These are phyloP conservation scores for Agrilus planipennis DNA, from an alignment of 1,140 invertebrate genomes.

Conservation along the genomic window DNA sequence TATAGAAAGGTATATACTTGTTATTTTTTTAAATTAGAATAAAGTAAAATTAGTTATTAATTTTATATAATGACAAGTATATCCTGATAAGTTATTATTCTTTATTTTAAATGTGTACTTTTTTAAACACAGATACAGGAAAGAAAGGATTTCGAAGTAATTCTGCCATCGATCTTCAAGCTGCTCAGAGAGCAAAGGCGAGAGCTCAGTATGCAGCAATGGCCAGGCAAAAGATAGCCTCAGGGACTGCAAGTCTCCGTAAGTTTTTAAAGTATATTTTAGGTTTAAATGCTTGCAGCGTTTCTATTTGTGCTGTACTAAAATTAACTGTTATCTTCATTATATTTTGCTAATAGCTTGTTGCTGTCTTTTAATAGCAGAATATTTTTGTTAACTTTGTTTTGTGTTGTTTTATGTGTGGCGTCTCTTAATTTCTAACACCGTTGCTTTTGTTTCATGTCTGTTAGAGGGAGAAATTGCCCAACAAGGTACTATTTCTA, in stretches of 20 bases:
- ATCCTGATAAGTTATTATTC: too few species aligned
- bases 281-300: slow-evolving; percentile 6
- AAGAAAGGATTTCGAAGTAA: slow-evolving; percentile 58
- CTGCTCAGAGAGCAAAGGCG: slow-evolving; percentile 72
- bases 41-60: too few species aligned
- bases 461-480: slow-evolving; percentile 42
- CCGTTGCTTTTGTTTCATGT: slow-evolving; percentile 20
- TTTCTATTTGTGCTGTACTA: neutral
- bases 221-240: slow-evolving; percentile 56
- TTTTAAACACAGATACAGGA: slow-evolving; percentile 21
- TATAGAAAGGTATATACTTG: too few species aligned
- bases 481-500: slow-evolving; percentile 45
- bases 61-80: too few species aligned
- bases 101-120: too few species aligned
- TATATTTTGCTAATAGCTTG: too few species aligned
- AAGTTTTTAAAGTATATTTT: slow-evolving; percentile 36
- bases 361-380: neutral
- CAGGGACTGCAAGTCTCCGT: slow-evolving; percentile 60
- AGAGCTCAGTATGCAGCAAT: slow-evolving; percentile 67
- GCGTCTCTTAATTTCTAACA: slow-evolving; percentile 5
- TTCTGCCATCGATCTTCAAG: slow-evolving; percentile 85
- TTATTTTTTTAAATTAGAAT: too few species aligned
- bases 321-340: too few species aligned
- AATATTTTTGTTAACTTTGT: neutral
- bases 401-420: neutral